Conservation (phyloP, 2,113 vertebrate species). For the Peromyscus californicus region DNA sequence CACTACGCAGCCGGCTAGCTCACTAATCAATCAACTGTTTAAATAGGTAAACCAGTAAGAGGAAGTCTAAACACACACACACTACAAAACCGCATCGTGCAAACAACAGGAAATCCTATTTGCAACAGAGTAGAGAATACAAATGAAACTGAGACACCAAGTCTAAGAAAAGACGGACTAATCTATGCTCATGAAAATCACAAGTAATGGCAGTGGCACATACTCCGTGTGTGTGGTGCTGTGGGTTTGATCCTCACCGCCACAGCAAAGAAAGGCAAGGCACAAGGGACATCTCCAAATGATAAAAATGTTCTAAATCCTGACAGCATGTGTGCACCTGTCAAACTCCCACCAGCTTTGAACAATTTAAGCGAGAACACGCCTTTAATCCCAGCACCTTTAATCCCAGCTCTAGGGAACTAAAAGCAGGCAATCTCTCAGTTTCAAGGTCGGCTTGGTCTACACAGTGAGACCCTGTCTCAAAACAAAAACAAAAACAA, state of each 20-base stretch:
- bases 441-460: background rate
- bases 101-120: background rate
- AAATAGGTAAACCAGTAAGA: background rate
- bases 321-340: background rate
- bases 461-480: background rate
- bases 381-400: background rate
- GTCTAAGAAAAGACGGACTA: background rate
- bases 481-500: background rate
- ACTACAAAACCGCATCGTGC: background rate
- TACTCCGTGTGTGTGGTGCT: background rate
- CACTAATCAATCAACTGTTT: background rate
- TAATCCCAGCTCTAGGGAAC: background rate
- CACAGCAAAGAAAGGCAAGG: background rate
- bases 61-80: background rate
- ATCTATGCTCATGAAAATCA: background rate
- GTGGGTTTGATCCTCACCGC: background rate
- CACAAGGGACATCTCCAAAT: background rate
- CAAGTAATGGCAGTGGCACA: background rate
- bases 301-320: background rate
- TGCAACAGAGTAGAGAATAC: background rate
- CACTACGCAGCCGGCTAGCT: background rate
- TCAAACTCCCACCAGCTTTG: background rate
- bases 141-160: background rate
- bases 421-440: background rate
- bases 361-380: background rate